phyloP scores from a whole-genome alignment of 2,113 vertebrate species.

The Rhea americana region DNA sequence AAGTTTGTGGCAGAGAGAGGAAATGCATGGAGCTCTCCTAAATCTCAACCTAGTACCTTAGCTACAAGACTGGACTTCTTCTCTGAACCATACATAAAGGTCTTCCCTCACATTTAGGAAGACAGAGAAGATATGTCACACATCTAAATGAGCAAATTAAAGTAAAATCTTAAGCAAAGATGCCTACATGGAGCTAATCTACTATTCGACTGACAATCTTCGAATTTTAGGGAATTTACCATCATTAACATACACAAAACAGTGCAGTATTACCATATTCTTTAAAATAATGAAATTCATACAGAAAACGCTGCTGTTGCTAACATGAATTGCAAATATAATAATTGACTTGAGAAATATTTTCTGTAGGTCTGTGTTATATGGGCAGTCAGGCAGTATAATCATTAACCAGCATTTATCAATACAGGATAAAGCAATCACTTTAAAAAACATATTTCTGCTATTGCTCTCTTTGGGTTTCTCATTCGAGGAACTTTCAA shows the following conservation, averaged over 20 bases:
- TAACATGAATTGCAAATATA: neutral
- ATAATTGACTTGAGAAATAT: neutral
- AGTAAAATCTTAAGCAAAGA: neutral
- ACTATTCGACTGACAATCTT: neutral
- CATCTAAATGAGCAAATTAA: neutral
- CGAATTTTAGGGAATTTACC: neutral
- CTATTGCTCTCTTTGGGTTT: neutral
- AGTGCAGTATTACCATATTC: neutral
- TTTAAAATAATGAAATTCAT: neutral
- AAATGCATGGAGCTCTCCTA: accelerated
- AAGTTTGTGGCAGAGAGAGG: neutral
- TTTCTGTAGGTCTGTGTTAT: neutral
- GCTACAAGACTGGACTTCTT: neutral
- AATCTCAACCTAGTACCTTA: neutral
- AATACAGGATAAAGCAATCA: neutral
- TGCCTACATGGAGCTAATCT: neutral
- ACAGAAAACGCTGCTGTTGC: neutral
- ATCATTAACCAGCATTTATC: neutral
- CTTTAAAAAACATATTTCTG: neutral
- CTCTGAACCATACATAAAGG: neutral
- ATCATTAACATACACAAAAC: neutral
- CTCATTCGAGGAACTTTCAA: neutral
- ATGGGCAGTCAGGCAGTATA: neutral
- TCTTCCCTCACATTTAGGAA: neutral
- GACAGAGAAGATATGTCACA: neutral